Conservation (phyloP, 2,797 vertebrate species). For the Aulostomus chinensis region DNA sequence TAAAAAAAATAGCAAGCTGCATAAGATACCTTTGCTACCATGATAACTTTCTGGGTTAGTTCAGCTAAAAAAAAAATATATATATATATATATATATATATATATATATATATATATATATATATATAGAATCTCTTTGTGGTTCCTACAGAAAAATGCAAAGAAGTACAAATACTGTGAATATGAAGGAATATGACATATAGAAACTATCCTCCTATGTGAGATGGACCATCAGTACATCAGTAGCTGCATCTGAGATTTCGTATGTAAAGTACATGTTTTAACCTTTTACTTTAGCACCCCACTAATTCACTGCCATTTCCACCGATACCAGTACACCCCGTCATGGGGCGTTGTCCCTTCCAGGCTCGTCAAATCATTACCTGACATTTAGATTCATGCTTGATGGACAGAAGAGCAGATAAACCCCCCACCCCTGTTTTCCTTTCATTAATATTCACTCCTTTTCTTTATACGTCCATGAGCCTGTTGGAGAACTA, state of each 20-base stretch:
- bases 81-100: too few species aligned
- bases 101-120: too few species aligned
- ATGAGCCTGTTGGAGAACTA: constrained; percentile 14
- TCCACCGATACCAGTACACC: constrained; percentile 10
- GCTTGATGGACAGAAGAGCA: constrained; percentile 30
- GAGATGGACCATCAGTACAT: background rate
- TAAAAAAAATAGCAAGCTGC: too few species aligned
- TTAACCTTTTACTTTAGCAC: constrained; percentile 36
- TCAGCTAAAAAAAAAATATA: background rate
- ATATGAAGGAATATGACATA: too few species aligned
- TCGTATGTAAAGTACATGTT: constrained; percentile 12
- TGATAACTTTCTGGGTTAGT: too few species aligned
- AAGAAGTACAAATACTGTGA: too few species aligned
- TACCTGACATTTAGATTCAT: constrained; percentile 35
- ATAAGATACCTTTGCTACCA: background rate
- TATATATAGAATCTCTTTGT: background rate
- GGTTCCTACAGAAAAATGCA: background rate
- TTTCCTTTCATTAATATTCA: constrained; percentile 23
- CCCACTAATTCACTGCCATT: constrained; percentile 27
- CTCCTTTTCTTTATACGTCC: constrained; percentile 8
- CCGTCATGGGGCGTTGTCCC: constrained; percentile 24
- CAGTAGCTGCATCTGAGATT: background rate
- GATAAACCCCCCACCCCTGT: constrained; percentile 33
- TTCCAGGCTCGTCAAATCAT: constrained; percentile 33
- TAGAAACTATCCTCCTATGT: too few species aligned